These are phyloP conservation scores for Heteromyza rotundicornis DNA, from an alignment of 2,888 invertebrate species.

Conservation along the genomic window DNA sequence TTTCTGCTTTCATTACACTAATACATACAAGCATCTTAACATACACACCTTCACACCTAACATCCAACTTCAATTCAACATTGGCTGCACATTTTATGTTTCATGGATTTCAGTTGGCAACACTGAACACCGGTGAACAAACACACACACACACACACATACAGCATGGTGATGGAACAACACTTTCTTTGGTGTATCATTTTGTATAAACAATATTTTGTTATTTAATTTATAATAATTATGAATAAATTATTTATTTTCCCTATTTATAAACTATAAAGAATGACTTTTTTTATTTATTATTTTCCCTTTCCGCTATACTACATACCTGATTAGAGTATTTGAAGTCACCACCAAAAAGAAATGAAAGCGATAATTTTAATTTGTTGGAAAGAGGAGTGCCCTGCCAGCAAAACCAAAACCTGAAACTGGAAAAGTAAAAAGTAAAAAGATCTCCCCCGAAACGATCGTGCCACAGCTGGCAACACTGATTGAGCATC, in stretches of 20 bases:
- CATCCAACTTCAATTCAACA: neutral
- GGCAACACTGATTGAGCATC: slow-evolving; percentile 25
- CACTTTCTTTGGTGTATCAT: neutral
- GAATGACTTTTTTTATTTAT: neutral
- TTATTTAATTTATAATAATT: slow-evolving; percentile 22
- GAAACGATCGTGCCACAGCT: slow-evolving; percentile 18
- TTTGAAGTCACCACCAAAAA: slow-evolving; percentile 16
- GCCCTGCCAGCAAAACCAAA: too few relatives aligned
- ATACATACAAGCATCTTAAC: slow-evolving; percentile 16
- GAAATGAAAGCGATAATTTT: slow-evolving; percentile 24
- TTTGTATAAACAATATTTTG: slow-evolving; percentile 8
- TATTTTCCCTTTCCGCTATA: neutral
- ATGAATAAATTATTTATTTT: slow-evolving; percentile 39
- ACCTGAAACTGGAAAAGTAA: neutral
- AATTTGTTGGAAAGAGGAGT: slow-evolving; percentile 12
- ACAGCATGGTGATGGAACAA: neutral
- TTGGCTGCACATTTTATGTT: neutral
- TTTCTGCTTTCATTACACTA: slow-evolving; percentile 20
- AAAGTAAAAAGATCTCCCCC: too few relatives aligned
- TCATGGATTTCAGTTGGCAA: neutral
- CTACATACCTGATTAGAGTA: neutral
- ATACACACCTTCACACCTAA: slow-evolving; percentile 14
- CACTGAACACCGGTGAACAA: neutral
- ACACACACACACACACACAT: slow-evolving; percentile 19
- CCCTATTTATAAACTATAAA: too few relatives aligned